Evolutionary conservation across 1,140 invertebrate species (phyloP).

Genomic region (Oppia nitens): DNA sequence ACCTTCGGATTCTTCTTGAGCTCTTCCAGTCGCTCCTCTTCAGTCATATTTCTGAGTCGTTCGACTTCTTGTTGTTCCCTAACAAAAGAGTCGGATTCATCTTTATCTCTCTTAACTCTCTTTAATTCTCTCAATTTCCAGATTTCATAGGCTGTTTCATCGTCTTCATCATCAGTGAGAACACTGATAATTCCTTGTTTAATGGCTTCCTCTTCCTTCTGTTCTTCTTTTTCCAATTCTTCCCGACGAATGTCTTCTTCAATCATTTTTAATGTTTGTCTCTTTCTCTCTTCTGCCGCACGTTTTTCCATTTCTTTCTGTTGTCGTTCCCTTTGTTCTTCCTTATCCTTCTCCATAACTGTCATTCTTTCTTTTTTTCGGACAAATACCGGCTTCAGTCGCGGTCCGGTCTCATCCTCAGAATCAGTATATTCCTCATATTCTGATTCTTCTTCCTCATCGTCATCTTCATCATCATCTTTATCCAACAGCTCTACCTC

Average conservation of each 20-base stretch:
- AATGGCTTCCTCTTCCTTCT: constrained; percentile 31
- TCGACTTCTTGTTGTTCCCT: constrained; percentile 80
- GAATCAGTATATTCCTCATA: constrained; percentile 67
- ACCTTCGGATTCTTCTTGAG: constrained; percentile 76
- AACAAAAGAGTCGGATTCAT: constrained; percentile 55
- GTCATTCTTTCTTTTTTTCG: constrained; percentile 84
- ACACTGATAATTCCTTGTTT: constrained; percentile 52
- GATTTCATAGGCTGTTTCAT: constrained; percentile 90
- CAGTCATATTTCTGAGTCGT: constrained; percentile 76
- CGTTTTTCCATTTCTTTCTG: constrained; percentile 26
- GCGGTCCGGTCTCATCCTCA: constrained; percentile 46
- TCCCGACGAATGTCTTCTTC: constrained; percentile 74
- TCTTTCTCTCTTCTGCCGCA: constrained; percentile 58
- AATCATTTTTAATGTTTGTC: constrained; percentile 71
- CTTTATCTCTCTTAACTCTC: constrained; percentile 82
- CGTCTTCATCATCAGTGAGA: constrained; percentile 93
- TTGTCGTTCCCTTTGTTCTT: constrained; percentile 50
- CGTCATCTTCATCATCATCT: constrained; percentile 27
- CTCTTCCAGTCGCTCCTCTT: constrained; percentile 83
- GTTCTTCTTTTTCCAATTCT: constrained; percentile 32
- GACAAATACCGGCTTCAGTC: constrained; percentile 93
- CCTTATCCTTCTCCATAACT: constrained; percentile 76
- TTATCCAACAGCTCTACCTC: constrained; percentile 18
- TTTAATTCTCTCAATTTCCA: constrained; percentile 96
- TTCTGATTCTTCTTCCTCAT: constrained; percentile 41